Conservation (phyloP, 1,140 invertebrate genomes). For the Littorina saxatilis region DNA sequence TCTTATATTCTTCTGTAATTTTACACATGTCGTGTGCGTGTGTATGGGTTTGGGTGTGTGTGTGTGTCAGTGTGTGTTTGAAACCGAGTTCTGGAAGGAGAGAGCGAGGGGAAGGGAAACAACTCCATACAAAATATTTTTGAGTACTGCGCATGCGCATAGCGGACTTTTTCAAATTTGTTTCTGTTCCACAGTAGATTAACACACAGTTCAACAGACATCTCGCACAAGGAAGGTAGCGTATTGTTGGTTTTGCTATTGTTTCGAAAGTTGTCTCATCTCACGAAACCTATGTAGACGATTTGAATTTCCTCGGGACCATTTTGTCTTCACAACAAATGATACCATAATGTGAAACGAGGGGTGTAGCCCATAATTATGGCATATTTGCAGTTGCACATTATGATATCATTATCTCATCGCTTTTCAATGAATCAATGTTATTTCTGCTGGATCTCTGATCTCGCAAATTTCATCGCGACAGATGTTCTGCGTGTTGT, state of each 20-base stretch:
- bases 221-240: not conserved
- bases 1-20: too few species aligned
- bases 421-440: not conserved
- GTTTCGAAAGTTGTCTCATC: not conserved
- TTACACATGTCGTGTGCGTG: too few species aligned
- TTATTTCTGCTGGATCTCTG: too few species aligned
- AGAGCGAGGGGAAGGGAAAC: too few species aligned
- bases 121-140: too few species aligned
- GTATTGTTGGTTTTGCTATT: not conserved
- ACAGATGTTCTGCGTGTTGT: too few species aligned
- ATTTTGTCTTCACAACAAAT: not conserved
- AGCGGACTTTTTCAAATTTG: slow-evolving; percentile 30
- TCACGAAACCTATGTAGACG: not conserved
- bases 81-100: too few species aligned
- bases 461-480: too few species aligned
- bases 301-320: not conserved
- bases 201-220: not conserved
- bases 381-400: too few species aligned
- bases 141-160: slow-evolving; percentile 21
- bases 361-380: too few species aligned
- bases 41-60: too few species aligned
- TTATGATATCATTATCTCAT: not conserved
- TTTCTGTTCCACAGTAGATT: not conserved
- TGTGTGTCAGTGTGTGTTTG: too few species aligned
- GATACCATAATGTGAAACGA: not conserved